Conservation (phyloP, 2,888 invertebrate species). For the Siphlonurus alternatus region DNA sequence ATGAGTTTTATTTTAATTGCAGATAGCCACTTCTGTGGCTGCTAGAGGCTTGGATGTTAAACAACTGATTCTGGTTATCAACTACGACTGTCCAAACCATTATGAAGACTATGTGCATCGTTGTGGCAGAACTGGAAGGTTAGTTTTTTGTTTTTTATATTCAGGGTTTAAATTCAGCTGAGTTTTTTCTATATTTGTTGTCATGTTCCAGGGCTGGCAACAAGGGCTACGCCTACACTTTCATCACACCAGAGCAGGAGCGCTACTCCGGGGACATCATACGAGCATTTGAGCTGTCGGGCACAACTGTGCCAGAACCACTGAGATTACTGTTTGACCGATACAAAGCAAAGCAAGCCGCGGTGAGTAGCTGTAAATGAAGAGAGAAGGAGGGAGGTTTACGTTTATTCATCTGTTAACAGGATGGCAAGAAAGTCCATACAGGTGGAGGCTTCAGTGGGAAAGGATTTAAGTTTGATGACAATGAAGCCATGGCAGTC, state of each 20-base stretch:
- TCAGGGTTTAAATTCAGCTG: neutral
- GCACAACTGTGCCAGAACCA: conserved; percentile 55
- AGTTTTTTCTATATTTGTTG: neutral
- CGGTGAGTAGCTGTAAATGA: conserved; percentile 39
- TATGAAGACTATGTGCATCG: conserved; percentile 99
- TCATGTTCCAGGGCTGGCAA: conserved; percentile 57
- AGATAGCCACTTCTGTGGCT: conserved; percentile 92
- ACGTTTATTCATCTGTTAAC: conserved; percentile 1
- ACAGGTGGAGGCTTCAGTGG: conserved; percentile 89
- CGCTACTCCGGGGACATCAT: conserved; percentile 85
- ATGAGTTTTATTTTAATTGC: conserved; percentile 15
- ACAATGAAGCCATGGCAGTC: conserved; percentile 89
- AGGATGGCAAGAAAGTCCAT: conserved; percentile 66
- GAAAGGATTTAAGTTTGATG: conserved; percentile 96
- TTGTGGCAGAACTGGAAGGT: conserved; percentile 71
- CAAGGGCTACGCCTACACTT: conserved; percentile 94
- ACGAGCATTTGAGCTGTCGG: conserved; percentile 78
- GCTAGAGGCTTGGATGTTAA: conserved; percentile 98
- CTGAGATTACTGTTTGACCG: conserved; percentile 68
- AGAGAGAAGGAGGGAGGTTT: neutral
- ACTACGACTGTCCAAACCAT: conserved; percentile 98
- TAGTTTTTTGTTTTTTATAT: conserved; percentile 16
- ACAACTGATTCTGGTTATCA: conserved; percentile 90
- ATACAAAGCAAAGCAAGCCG: conserved; percentile 78
- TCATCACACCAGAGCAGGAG: conserved; percentile 88